phyloP scores from a whole-genome alignment of 2,888 invertebrate species.

The Achlya flavicornis region DNA sequence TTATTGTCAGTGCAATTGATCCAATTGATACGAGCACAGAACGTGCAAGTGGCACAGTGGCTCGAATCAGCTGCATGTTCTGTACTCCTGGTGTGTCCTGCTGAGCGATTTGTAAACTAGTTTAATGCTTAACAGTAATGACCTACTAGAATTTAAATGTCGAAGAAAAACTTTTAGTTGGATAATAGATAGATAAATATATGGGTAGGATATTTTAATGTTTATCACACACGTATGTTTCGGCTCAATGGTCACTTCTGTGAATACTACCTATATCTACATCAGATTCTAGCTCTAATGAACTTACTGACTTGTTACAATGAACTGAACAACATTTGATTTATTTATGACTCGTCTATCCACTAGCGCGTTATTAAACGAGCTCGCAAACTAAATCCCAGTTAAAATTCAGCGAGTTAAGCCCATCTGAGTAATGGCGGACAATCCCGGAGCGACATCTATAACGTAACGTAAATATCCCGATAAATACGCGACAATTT shows the following conservation, averaged over 20 bases:
- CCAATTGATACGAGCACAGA: neutral
- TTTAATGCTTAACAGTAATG: neutral
- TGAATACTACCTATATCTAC: neutral
- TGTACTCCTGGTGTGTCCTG: neutral
- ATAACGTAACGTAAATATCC: slow-evolving; percentile 65
- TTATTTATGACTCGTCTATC: slow-evolving; percentile 20
- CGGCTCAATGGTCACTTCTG: neutral
- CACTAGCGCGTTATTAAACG: slow-evolving; percentile 38
- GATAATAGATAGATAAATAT: too few relatives aligned
- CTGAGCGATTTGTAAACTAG: neutral
- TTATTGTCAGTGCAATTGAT: neutral
- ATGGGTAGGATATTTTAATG: too few relatives aligned
- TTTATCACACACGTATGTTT: neutral
- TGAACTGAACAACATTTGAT: neutral
- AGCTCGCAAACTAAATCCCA: slow-evolving; percentile 55
- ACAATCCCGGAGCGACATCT: slow-evolving; percentile 57
- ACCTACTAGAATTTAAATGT: neutral
- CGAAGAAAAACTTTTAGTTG: too few relatives aligned
- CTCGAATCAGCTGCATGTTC: neutral
- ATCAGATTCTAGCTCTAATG: too few relatives aligned
- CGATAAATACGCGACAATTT: slow-evolving; percentile 62
- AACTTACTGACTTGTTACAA: too few relatives aligned
- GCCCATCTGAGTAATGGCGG: slow-evolving; percentile 68
- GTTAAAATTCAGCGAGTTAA: slow-evolving; percentile 79
- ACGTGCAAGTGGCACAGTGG: neutral